phyloP scores from a whole-genome alignment of 2,888 invertebrate species.

The Philopedon plagiatum region DNA sequence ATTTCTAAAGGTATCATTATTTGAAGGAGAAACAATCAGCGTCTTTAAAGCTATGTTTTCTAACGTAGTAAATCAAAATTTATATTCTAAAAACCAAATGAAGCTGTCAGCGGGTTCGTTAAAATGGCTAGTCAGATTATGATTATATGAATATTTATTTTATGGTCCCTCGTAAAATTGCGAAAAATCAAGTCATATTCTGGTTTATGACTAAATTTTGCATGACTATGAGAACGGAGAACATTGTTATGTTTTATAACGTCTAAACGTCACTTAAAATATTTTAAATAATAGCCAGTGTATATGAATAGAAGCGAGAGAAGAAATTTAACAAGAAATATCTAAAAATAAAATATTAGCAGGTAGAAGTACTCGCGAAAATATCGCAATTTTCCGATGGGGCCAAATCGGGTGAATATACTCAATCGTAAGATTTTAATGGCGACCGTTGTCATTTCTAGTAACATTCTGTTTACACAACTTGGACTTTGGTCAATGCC shows the following conservation, averaged over 20 bases:
- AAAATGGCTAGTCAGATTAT: slow-evolving; percentile 21
- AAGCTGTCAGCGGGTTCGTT: slow-evolving; percentile 9
- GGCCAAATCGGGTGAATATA: too few species aligned
- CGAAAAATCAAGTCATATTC: slow-evolving; percentile 11
- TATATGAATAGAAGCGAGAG: too few species aligned
- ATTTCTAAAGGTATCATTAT: slow-evolving; percentile 3
- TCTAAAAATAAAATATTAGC: too few species aligned
- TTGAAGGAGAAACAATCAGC: not conserved
- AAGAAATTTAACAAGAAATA: too few species aligned
- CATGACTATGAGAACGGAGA: not conserved
- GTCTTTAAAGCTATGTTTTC: not conserved
- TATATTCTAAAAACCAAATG: slow-evolving; percentile 26
- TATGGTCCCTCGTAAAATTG: slow-evolving; percentile 8
- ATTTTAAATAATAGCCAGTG: too few species aligned
- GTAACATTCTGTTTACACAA: too few species aligned
- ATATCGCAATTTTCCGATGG: too few species aligned
- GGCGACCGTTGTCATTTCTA: too few species aligned
- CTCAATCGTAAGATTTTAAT: too few species aligned
- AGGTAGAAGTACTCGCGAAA: too few species aligned
- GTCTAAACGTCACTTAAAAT: too few species aligned
- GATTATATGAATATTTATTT: slow-evolving; percentile 29
- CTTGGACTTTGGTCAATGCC: too few species aligned
- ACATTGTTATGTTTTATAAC: slow-evolving; percentile 2
- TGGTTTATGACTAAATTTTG: slow-evolving; percentile 13
- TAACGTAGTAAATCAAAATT: slow-evolving; percentile 13